Conservation (phyloP, 2,113 vertebrate genomes). For the Proteles cristata region DNA sequence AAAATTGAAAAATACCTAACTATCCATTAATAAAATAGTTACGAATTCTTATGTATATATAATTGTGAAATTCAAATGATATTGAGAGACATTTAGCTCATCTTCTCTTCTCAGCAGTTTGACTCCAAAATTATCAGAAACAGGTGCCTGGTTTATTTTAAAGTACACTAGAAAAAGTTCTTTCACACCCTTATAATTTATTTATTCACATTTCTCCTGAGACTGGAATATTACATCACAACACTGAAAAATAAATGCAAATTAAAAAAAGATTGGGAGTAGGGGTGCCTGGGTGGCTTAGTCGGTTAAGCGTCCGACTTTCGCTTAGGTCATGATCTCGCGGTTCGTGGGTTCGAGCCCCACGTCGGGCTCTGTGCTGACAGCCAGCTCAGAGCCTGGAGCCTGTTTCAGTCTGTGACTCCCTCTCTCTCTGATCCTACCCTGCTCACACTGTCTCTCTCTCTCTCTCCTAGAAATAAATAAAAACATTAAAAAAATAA, state of each 20-base stretch:
- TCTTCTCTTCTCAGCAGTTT: background rate
- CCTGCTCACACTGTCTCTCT: too few species aligned
- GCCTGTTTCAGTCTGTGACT: too few species aligned
- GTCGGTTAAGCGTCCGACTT: too few species aligned
- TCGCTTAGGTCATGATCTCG: too few species aligned
- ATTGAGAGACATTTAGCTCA: background rate
- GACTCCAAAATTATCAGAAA: slow-evolving; percentile 30
- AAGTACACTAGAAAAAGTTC: background rate
- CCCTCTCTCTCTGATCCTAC: too few species aligned
- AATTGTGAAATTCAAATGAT: background rate
- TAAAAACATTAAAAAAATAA: too few species aligned
- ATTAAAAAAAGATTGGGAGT: background rate
- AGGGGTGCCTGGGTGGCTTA: too few species aligned
- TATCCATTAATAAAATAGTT: background rate
- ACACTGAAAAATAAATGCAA: slow-evolving; percentile 10
- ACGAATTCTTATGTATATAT: background rate
- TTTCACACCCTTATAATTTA: slow-evolving; percentile 24
- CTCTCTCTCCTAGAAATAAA: too few species aligned
- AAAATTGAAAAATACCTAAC: background rate
- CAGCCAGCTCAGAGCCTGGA: too few species aligned
- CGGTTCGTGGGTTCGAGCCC: too few species aligned
- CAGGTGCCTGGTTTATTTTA: slow-evolving; percentile 50
- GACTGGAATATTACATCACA: background rate
- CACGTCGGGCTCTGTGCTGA: too few species aligned
- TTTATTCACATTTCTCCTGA: slow-evolving; percentile 28